Base-by-base conservation (phyloP, 2,797 vertebrate genomes). In the Mareca strepera region DNA sequence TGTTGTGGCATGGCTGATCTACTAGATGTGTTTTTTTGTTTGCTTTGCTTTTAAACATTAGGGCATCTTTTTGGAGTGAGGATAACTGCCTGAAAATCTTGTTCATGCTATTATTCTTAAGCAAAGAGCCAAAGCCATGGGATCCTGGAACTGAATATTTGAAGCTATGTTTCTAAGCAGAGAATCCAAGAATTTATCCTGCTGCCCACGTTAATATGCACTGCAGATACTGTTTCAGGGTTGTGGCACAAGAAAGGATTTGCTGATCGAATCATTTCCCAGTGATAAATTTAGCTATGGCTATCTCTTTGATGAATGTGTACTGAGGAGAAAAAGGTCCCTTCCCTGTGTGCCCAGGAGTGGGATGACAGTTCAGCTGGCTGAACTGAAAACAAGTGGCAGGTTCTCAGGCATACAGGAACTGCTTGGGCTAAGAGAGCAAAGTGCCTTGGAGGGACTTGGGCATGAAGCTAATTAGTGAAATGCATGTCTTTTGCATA, bases 211-310 rank as follows among this genome's bases (percentile, higher is more conserved):
- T 58, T 72, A 48, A 5, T 31, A 29, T 56, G 52, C 73, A 29
- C 12, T 82, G 67, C 59, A 76, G 41, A n/a, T 84, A 18, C 17
- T 72, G 29, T 66, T 88, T 76, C 29, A 25, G 66, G 48, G 4
- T 56, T 92, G 35, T 59, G 20, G 7, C 11, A 75, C 14, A 11
- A 35, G 35, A 10, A 89, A 67, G 29, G n/a, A 76, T 79, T 88
- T 86, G 39, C 59, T 86, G 21, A 29, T 90, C 12, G 16, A 79
- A 86, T 25, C 31, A 77, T 53, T 68, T 73, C 31, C 33, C 37
- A 62, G 1, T 0, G 15, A 39, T 75, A 72, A 75, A 76, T 52
- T 72, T 64, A 48, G 28, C 35, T 0, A 0, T 73, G 29, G 18
- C 20, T 69, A 0, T 60, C 17, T 77, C 56, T 72, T 17, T 13